Conservation (phyloP, 2,888 invertebrate species). For the Drosophila picticornis region DNA sequence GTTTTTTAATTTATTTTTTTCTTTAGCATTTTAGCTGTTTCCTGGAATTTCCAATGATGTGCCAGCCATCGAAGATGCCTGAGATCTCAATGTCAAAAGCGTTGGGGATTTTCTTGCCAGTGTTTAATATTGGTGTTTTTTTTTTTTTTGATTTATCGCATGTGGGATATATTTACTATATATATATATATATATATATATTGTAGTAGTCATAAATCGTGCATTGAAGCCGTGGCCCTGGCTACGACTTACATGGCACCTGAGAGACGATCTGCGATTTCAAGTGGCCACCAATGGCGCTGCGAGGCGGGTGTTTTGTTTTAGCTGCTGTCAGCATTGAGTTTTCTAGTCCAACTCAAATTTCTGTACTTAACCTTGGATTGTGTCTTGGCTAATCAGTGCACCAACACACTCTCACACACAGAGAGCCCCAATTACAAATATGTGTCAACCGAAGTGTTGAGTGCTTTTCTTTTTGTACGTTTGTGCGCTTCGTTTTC, state of each 20-base stretch:
- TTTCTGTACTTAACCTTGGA: slow-evolving; percentile 30
- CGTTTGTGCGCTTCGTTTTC: slow-evolving; percentile 29
- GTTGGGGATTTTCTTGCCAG: slow-evolving; percentile 1
- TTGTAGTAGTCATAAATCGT: slow-evolving; percentile 46
- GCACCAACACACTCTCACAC: not conserved
- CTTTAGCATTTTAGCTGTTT: slow-evolving; percentile 38
- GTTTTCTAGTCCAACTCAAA: slow-evolving; percentile 17
- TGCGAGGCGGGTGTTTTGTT: not conserved
- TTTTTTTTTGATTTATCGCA: slow-evolving; percentile 33
- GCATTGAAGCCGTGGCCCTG: slow-evolving; percentile 39
- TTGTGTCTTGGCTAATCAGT: slow-evolving; percentile 4
- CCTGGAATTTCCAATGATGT: slow-evolving; percentile 58
- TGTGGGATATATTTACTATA: slow-evolving; percentile 26
- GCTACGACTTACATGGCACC: slow-evolving; percentile 12
- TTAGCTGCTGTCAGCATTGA: slow-evolving; percentile 19
- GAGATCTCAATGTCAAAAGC: slow-evolving; percentile 52
- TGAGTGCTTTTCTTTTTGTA: slow-evolving; percentile 35
- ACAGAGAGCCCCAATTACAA: slow-evolving; percentile 24
- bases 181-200: not conserved
- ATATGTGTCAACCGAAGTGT: slow-evolving; percentile 62
- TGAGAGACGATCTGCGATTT: slow-evolving; percentile 6
- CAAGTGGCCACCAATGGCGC: slow-evolving; percentile 30
- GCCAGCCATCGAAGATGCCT: slow-evolving; percentile 5
- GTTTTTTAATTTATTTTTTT: slow-evolving; percentile 27
- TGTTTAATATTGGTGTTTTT: slow-evolving; percentile 23